These are phyloP conservation scores for Geophilus truncorum DNA, from an alignment of 2,888 invertebrate species.

Conservation along the genomic window DNA sequence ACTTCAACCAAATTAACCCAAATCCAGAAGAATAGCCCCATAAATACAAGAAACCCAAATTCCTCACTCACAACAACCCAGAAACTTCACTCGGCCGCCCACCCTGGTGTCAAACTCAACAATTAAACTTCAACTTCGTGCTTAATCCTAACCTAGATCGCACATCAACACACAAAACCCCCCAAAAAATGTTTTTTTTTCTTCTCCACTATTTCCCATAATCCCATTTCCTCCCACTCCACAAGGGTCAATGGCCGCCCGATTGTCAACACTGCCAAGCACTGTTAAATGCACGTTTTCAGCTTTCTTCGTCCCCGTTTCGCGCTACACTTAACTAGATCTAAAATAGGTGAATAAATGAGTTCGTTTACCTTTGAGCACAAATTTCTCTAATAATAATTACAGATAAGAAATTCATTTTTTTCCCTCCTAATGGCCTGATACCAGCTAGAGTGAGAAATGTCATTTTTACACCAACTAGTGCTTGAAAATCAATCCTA, in stretches of 20 bases:
- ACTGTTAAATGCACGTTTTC: background rate
- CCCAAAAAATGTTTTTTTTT: no score
- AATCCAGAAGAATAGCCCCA: background rate
- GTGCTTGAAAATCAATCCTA: conserved; percentile 1
- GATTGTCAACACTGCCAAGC: background rate
- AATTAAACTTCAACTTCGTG: background rate
- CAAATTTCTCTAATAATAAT: background rate
- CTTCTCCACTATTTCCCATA: no score
- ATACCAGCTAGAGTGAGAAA: background rate
- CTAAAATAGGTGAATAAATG: conserved; percentile 18
- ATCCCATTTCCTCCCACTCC: background rate
- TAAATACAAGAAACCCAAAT: background rate
- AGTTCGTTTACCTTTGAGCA: conserved; percentile 16
- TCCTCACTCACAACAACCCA: background rate
- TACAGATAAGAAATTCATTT: background rate
- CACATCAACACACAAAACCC: background rate
- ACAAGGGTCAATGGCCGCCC: conserved; percentile 12
- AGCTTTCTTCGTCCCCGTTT: background rate
- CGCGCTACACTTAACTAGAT: background rate
- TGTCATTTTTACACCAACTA: background rate
- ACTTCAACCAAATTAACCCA: background rate
- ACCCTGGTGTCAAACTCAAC: background rate
- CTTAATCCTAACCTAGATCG: background rate
- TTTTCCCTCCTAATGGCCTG: background rate
- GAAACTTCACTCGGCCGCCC: background rate